Evolutionary conservation across 2,888 invertebrate species (phyloP).

Genomic region (Drosophila koepferae): DNA sequence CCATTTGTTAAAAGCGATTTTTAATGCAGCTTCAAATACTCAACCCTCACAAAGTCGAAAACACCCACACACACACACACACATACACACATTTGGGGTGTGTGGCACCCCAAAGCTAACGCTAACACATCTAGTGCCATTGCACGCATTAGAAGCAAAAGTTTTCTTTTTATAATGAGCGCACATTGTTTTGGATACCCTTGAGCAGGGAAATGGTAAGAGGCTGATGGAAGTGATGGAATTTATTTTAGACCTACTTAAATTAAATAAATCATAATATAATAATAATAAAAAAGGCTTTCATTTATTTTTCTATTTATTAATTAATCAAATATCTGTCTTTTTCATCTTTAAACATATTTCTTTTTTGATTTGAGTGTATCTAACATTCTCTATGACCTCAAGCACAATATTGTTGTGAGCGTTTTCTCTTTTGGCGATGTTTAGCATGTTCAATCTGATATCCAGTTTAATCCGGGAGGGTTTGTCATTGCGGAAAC

Average conservation of each 20-base stretch:
- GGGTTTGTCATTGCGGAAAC: not conserved
- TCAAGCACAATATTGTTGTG: not conserved
- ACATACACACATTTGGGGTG: constrained; percentile 3
- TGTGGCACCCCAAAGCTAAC: constrained; percentile 44
- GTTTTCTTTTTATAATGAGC: constrained; percentile 64
- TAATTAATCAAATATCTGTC: not conserved
- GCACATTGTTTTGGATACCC: constrained; percentile 49
- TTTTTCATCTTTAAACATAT: no score
- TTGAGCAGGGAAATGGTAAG: constrained; percentile 15
- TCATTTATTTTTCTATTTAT: not conserved
- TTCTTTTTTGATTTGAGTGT: not conserved
- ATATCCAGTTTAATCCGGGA: constrained; percentile 21
- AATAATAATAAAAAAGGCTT: not conserved
- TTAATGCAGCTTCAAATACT: constrained; percentile 73
- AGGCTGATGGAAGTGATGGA: not conserved
- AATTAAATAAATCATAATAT: not conserved
- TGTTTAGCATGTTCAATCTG: constrained; percentile 30
- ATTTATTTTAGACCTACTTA: not conserved
- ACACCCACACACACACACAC: constrained; percentile 3
- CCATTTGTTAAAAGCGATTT: constrained; percentile 81
- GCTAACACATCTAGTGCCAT: constrained; percentile 72
- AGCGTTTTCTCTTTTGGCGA: not conserved
- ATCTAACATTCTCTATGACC: not conserved
- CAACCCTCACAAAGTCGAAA: constrained; percentile 12
- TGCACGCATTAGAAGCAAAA: constrained; percentile 61